Base-by-base conservation (phyloP, 2,888 invertebrate species). In the Drosophila pegasa region DNA sequence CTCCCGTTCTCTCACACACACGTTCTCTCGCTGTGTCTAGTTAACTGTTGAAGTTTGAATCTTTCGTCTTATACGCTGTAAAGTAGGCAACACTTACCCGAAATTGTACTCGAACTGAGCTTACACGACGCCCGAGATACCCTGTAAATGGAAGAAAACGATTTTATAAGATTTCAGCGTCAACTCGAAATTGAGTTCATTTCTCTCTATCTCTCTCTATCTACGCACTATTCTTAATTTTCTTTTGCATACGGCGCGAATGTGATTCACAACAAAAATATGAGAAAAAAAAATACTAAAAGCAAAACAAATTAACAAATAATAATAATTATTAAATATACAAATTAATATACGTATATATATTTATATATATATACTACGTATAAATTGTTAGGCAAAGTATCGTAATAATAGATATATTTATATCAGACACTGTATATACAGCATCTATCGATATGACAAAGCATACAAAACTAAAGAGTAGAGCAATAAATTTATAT, bases 401-500 rank as follows among this genome's bases (percentile, higher is more conserved):
- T 43, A 25, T 43, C 33, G 14, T n/a, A 58, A 72, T 75, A 82
- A 41, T 48, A 48, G 20, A 40, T 37, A 68, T 38, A 48, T 29
- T 65, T 31, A 64, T n/a, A 65, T 29, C 47, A 75, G 37, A 77
- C 75, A 75, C 73, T 86, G 88, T 86, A 86, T 60, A 88, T 83
- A 87, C 35, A 55, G 72, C 76, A 82, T 84, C 41, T 64, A 72
- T 69, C 63, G 67, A 79, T 67, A 72, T 64, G 57, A 43, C 60
- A 41, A 70, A 45, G 58, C 29, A 71, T 62, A 78, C 71, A 70
- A 61, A 73, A 48, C 33, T 61, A 58, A 66, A 71, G 63, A 69
- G 70, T 83, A 85, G 75, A 85, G 87, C 84, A 87, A 87, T 84
- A 81, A 79, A 76, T 71, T 70, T 72, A 81, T 65, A 76, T 65